Base-by-base conservation (phyloP, 2,888 invertebrate species). In the Thymelicus lineola region DNA sequence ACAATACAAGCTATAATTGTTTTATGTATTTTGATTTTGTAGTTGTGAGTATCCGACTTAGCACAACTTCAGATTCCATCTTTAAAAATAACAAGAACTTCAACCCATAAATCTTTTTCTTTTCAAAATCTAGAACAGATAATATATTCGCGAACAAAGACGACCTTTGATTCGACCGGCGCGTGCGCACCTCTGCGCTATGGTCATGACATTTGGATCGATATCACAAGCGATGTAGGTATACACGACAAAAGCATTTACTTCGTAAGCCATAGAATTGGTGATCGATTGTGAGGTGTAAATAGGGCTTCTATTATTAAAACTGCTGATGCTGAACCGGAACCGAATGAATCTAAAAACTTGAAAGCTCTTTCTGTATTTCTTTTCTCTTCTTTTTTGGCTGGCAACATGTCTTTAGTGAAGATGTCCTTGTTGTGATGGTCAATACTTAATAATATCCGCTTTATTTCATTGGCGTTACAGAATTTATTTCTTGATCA, bases 91-190 rank as follows among this genome's bases (percentile, higher is more conserved):
- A 59, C 17, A 59, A 17, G 15, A 42, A 6, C 28, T 28, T 3
- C 20, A 20, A 17, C 14, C 12, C n/a, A 60, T 45, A 60, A 20
- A 60, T 60, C 14, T 20, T 28, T 59, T 46, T 20, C 12, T 28
- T 55, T 55, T 20, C 7, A 45, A 64, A 15, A 55, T 55, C 14
- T 55, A 14, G 12, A 45, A 53, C 35, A 5, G 28, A 61, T 59
- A n/a, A 60, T 36, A 17, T 53, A 38, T 42, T 42, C 50, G 14
- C 55, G 53, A 71, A 73, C 71, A 73, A 73, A 71, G 73, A 67
- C 68, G 72, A 72, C 73, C 73, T 73, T 73, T 67, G 17, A 66
- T 70, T 62, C 36, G 60, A 60, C 60, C 60, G 58, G 61, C 55
- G 65, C 38, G n/a, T 28, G 64, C 53, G 66, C 68, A 71, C 65